Evolutionary conservation across 2,888 invertebrate species (phyloP), one percentile per base, ranked within the genome.

Genomic region (Andrena dorsata): DNA sequence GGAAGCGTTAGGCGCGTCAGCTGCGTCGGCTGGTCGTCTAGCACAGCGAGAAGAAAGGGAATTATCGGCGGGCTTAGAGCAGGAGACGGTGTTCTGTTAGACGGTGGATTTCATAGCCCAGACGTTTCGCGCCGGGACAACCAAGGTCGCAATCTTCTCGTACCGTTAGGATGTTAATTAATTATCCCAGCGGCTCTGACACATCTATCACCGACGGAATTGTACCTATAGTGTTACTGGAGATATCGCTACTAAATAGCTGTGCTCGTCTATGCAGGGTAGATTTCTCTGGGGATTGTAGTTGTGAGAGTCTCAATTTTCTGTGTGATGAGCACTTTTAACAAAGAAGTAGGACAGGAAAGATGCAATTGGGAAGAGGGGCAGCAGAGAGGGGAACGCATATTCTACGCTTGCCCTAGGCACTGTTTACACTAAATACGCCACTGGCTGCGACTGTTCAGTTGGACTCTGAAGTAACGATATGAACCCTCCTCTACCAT

Each of bases 141-240:
- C 70, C 85, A 82, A 80, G 81, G 77, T 80, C 86, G 82, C 70
- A 80, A 84, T 88, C 83, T 81, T 77, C 76, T 16, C 30, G 64
- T 86, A 86, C 84, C 84, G 88, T 87, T 87, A 83, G 70, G 13
- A 20, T 68, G 68, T 68, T 65, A 84, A 87, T 87, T 87, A 84
- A 87, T 88, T 87, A 83, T 73, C 76, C 73, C 28, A 68, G 61
- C 60, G 64, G 49, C 16, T 76, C 63, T 53, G 71, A 56, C 41
- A 30, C 66, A 20, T 53, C 26, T 23, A 82, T 20, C 41, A 53
- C 56, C 8, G 58, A 30, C 8, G 30, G 60, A 35, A 56, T 70
- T 63, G 41, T 65, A n/a, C n/a, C n/a, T n/a, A 41, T 41, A 41
- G 41, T 60, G 32, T 68, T 66, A 53, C 74, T 72, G 78, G 73